These are phyloP conservation scores for Drosophila burlai DNA, from an alignment of 1,140 invertebrate genomes.

Conservation along the genomic window DNA sequence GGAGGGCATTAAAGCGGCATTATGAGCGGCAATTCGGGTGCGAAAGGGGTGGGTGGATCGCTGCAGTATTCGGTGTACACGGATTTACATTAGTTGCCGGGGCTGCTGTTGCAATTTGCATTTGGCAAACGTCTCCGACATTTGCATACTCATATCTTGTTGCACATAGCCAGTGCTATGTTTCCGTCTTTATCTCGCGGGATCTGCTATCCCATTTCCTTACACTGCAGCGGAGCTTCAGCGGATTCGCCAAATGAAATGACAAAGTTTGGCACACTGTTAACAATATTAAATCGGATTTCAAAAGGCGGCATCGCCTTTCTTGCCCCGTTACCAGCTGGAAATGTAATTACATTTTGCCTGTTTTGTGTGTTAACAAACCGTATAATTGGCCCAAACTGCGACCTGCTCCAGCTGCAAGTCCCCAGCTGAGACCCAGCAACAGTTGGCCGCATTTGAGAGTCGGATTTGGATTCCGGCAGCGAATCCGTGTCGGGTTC, in stretches of 20 bases:
- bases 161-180: conserved; percentile 16
- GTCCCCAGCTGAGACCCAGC: conserved; percentile 52
- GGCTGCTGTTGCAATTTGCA: conserved; percentile 43
- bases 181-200: background rate
- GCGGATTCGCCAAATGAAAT: conserved; percentile 71
- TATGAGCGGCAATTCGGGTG: conserved; percentile 45
- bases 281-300: conserved; percentile 84
- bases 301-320: conserved; percentile 59
- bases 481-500: conserved; percentile 16
- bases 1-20: conserved; percentile 72
- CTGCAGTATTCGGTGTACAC: background rate
- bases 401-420: conserved; percentile 45
- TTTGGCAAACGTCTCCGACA: conserved; percentile 66
- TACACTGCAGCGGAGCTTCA: background rate
- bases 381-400: conserved; percentile 78
- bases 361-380: conserved; percentile 83
- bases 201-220: conserved; percentile 22
- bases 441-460: conserved; percentile 66
- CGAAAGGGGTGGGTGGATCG: background rate
- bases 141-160: conserved; percentile 68
- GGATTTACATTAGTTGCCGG: conserved; percentile 27
- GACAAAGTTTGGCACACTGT: conserved; percentile 81
- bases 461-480: conserved; percentile 26
- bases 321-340: conserved; percentile 27
- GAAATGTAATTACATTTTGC: conserved; percentile 82